A percentile compares a stretch with the other conserved stretches of the same genome.
phyloP scores from a whole-genome alignment of 1,140 invertebrate genomes.

The Lasioglossum albipes region DNA sequence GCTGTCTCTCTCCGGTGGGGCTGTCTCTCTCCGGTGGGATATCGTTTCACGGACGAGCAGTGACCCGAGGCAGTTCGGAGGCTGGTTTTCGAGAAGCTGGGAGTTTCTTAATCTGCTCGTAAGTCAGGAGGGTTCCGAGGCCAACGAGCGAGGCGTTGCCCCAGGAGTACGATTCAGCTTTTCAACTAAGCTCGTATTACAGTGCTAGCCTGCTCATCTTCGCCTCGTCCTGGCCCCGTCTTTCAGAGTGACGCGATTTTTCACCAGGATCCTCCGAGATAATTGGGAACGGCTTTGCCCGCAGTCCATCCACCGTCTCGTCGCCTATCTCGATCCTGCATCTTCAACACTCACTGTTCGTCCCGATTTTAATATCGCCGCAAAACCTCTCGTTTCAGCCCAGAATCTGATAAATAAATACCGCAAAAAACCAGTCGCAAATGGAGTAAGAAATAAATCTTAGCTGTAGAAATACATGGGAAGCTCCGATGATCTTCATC shows the following conservation, averaged over 20 bases:
- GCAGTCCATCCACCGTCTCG: not conserved
- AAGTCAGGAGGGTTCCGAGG: slow-evolving; percentile 68
- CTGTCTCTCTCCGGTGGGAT: slow-evolving; percentile 36
- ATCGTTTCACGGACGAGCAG: slow-evolving; percentile 65
- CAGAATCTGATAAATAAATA: no score
- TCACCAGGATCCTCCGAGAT: slow-evolving; percentile 55
- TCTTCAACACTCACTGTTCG: not conserved
- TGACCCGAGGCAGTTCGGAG: slow-evolving; percentile 62
- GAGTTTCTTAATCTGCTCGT: slow-evolving; percentile 71
- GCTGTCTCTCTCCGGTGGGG: slow-evolving; percentile 35
- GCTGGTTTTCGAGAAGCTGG: slow-evolving; percentile 61
- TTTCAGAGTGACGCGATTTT: slow-evolving; percentile 61
- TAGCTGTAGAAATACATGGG: no score
- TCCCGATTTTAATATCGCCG: no score
- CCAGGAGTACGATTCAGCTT: slow-evolving; percentile 68
- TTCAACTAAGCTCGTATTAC: slow-evolving; percentile 69
- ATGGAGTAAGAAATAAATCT: no score
- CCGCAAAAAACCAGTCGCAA: no score
- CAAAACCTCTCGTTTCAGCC: not conserved
- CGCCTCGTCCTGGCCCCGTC: slow-evolving; percentile 3
- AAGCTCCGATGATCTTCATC: no score
- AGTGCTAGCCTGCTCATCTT: slow-evolving; percentile 23
- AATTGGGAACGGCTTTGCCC: slow-evolving; percentile 51
- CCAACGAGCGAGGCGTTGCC: slow-evolving; percentile 69
- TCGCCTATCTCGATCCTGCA: not conserved